Conservation (phyloP, 2,888 invertebrate species). For the Clivina fossor region DNA sequence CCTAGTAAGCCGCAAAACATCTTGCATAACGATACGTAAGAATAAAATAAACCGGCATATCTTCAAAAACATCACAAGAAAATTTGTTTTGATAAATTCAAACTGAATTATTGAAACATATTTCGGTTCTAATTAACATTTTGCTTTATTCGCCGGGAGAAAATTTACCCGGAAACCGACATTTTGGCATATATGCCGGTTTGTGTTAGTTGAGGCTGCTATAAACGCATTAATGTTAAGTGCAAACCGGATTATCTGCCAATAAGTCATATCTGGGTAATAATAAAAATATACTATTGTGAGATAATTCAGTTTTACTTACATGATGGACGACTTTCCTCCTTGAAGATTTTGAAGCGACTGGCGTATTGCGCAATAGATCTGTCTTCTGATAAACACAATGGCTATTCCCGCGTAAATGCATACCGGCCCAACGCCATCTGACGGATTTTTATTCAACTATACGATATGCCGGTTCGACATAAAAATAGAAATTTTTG, state of each 20-base stretch:
- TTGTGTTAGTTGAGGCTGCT: constrained; percentile 10
- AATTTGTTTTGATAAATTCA: constrained; percentile 15
- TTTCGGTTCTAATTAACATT: constrained; percentile 12
- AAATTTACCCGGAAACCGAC: constrained; percentile 12
- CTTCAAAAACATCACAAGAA: constrained; percentile 12
- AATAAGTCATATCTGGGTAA: constrained; percentile 9
- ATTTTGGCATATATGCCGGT: constrained; percentile 10
- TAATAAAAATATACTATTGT: constrained; percentile 5
- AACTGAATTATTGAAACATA: constrained; percentile 14
- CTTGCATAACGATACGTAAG: too few species aligned
- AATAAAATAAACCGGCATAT: constrained; percentile 13
- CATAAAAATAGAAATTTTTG: constrained; percentile 5
- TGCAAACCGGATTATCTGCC: constrained; percentile 10
- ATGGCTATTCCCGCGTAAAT: constrained; percentile 8
- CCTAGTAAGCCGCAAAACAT: too few species aligned
- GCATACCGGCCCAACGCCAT: constrained; percentile 5
- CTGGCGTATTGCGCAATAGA: constrained; percentile 5
- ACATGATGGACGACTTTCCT: constrained; percentile 8
- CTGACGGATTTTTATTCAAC: constrained; percentile 9
- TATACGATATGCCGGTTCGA: constrained; percentile 10
- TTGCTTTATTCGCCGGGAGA: constrained; percentile 4
- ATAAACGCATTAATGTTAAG: constrained; percentile 3
- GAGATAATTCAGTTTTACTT: constrained; percentile 7
- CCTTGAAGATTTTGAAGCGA: constrained; percentile 9
- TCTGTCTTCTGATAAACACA: constrained; percentile 7